Conservation (phyloP, 2,888 invertebrate genomes). For the Fragum fragum region DNA sequence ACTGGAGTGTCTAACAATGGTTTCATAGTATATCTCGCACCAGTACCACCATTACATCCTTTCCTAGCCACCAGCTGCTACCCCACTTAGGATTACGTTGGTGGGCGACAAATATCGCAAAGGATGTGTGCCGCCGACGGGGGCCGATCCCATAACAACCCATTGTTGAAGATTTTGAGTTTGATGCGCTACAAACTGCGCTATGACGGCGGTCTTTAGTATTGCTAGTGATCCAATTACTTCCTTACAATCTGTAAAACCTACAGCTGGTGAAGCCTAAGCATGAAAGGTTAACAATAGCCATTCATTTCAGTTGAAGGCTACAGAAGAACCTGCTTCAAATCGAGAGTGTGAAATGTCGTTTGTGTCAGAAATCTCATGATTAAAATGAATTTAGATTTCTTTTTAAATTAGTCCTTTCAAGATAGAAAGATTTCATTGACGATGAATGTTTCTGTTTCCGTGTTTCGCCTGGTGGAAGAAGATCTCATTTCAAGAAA, state of each 20-base stretch:
- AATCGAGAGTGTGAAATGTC: background rate
- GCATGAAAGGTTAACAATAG: background rate
- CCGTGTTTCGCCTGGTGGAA: conserved; percentile 43
- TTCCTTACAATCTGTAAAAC: conserved; percentile 37
- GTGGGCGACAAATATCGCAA: no score
- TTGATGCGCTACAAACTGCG: no score
- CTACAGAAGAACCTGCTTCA: background rate
- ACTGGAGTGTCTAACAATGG: no score
- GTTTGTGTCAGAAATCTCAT: conserved; percentile 42
- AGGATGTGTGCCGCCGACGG: no score
- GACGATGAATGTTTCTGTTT: conserved; percentile 49
- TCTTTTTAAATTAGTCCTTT: conserved; percentile 40
- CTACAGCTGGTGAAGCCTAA: background rate
- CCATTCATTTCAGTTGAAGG: background rate
- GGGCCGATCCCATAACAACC: no score
- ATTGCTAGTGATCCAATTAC: conserved; percentile 64
- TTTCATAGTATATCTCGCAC: no score
- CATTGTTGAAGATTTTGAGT: no score
- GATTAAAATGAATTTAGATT: conserved; percentile 40
- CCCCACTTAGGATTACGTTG: no score
- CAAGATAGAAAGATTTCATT: conserved; percentile 49
- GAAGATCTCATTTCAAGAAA: conserved; percentile 44
- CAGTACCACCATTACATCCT: no score
- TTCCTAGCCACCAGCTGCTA: no score
- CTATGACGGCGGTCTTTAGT: no score